Conservation (phyloP, 2,113 vertebrate species). For the Rhinolophus sinicus region DNA sequence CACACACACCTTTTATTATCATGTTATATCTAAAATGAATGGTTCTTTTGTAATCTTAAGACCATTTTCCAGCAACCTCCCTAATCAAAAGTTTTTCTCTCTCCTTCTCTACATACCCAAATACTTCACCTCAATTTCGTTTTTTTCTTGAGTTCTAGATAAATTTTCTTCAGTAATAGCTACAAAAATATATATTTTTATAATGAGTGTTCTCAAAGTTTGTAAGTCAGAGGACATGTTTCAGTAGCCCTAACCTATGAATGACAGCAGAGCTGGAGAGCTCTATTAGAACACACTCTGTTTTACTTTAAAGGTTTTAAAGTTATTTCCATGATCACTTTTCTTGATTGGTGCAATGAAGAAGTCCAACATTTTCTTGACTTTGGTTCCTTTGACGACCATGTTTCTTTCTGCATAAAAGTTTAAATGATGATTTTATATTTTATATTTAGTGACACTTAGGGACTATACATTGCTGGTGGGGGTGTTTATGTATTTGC, state of each 20-base stretch:
- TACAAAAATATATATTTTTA: background rate
- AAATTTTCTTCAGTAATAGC: background rate
- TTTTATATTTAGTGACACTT: background rate
- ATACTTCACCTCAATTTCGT: background rate
- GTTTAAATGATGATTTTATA: background rate
- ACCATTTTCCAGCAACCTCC: background rate
- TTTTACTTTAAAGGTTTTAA: background rate
- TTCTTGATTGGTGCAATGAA: background rate
- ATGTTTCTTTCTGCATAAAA: background rate
- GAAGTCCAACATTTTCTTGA: background rate
- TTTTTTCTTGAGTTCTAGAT: background rate
- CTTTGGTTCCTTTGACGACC: background rate
- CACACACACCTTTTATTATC: background rate
- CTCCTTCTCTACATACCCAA: background rate
- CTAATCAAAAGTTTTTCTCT: background rate
- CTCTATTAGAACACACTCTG: background rate
- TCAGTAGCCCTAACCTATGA: background rate
- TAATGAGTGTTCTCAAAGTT: background rate
- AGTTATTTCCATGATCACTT: background rate
- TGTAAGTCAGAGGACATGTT: background rate
- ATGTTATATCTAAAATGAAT: background rate
- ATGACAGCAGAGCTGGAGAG: background rate
- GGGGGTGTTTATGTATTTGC: background rate
- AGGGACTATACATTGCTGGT: background rate
- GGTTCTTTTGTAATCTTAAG: background rate